A percentile compares a stretch with the other conserved stretches of the same genome.
Evolutionary conservation across 2,888 invertebrate species (phyloP).

Genomic region (Lamproptera curius): DNA sequence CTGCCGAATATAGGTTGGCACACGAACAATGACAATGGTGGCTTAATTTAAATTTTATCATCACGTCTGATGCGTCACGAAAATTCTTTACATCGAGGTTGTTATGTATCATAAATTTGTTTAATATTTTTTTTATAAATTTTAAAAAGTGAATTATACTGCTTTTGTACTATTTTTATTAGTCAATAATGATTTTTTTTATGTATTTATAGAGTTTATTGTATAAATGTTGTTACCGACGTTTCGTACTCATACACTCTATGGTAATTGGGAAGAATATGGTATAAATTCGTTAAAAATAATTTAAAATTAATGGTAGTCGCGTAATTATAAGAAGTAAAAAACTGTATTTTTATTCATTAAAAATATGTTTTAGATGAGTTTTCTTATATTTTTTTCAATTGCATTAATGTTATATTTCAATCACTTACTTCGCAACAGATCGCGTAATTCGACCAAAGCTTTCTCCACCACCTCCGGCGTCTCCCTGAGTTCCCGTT

Average conservation of each 20-base stretch:
- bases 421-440: constrained; percentile 75
- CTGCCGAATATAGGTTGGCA: background rate
- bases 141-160: background rate
- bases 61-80: background rate
- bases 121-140: background rate
- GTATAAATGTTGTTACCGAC: background rate
- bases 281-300: background rate
- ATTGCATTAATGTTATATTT: background rate
- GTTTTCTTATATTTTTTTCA: background rate
- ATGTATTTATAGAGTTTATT: background rate
- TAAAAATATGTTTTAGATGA: background rate
- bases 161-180: background rate
- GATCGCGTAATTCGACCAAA: constrained; percentile 71
- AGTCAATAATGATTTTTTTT: background rate
- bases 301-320: too few relatives aligned
- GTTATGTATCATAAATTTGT: background rate
- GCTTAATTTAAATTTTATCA: background rate
- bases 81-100: background rate
- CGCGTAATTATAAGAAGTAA: too few relatives aligned
- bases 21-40: background rate
- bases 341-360: too few relatives aligned
- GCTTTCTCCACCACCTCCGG: constrained; percentile 81
- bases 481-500: constrained; percentile 83
- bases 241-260: background rate
- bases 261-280: background rate